These are phyloP conservation scores for Cotesia vestalis DNA, from an alignment of 1,140 invertebrate genomes.

Conservation along the genomic window DNA sequence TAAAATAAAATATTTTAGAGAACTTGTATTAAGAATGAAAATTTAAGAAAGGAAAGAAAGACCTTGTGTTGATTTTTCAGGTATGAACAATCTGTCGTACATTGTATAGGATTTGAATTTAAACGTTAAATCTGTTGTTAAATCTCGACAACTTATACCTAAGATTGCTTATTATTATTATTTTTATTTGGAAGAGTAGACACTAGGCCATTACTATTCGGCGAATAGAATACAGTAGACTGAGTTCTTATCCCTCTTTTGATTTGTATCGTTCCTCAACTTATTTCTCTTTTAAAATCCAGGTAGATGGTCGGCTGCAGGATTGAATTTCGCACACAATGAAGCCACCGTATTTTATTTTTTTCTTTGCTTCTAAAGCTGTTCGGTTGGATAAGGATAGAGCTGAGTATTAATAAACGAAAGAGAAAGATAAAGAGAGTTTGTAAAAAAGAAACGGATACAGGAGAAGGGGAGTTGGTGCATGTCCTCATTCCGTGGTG, in stretches of 20 bases:
- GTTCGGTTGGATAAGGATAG: background rate
- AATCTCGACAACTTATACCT: background rate
- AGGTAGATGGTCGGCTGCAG: constrained; percentile 32
- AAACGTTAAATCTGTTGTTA: no score
- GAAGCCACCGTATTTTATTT: constrained; percentile 41
- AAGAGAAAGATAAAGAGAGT: background rate
- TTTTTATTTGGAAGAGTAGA: no score
- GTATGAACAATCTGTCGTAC: constrained; percentile 1
- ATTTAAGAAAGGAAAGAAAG: background rate
- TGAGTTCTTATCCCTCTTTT: no score
- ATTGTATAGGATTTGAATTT: background rate
- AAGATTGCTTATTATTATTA: no score
- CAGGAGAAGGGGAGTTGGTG: no score
- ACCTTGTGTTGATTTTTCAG: constrained; percentile 10
- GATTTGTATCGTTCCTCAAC: background rate
- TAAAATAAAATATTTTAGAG: no score
- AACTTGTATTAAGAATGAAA: no score
- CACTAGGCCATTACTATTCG: no score
- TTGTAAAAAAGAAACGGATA: no score
- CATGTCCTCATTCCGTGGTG: constrained; percentile 16
- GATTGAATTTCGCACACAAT: constrained; percentile 50
- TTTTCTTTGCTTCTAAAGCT: constrained; percentile 2
- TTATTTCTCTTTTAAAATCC: constrained; percentile 16
- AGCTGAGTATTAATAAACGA: background rate
- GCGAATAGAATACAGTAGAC: no score